phyloP scores from a whole-genome alignment of 2,797 vertebrate species.

The Anabacerthia variegaticeps region DNA sequence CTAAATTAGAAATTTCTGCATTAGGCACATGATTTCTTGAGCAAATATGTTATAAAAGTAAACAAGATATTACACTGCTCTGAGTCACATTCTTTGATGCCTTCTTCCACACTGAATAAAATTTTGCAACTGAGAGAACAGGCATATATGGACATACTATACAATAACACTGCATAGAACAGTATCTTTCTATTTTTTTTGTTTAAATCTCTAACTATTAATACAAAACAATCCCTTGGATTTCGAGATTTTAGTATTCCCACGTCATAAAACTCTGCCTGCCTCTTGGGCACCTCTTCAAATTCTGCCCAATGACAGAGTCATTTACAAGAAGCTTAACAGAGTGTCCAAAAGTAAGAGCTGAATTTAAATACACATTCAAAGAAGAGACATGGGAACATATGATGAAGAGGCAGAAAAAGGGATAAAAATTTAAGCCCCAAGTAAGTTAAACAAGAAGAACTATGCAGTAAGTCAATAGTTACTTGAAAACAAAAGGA shows the following conservation, averaged over 20 bases:
- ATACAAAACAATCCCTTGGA: neutral
- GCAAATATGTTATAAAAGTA: neutral
- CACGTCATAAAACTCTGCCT: neutral
- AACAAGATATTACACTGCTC: neutral
- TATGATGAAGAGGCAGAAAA: accelerated
- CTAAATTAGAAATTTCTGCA: neutral
- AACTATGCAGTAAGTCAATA: neutral
- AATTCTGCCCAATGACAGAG: neutral
- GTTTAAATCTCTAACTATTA: neutral
- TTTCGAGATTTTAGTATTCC: neutral
- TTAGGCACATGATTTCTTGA: neutral
- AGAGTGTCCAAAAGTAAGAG: neutral
- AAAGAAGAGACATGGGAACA: neutral
- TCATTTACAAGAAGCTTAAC: neutral
- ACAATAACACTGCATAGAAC: neutral
- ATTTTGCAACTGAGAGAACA: neutral
- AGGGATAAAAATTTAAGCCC: neutral
- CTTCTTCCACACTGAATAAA: neutral
- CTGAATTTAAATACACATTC: neutral
- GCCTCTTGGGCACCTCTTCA: neutral
- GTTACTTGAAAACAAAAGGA: neutral
- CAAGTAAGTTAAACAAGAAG: neutral
- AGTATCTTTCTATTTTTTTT: neutral
- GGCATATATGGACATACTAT: neutral
- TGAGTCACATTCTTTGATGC: neutral